Conservation (phyloP, 2,113 vertebrate genomes). For the Gallinago undulata region DNA sequence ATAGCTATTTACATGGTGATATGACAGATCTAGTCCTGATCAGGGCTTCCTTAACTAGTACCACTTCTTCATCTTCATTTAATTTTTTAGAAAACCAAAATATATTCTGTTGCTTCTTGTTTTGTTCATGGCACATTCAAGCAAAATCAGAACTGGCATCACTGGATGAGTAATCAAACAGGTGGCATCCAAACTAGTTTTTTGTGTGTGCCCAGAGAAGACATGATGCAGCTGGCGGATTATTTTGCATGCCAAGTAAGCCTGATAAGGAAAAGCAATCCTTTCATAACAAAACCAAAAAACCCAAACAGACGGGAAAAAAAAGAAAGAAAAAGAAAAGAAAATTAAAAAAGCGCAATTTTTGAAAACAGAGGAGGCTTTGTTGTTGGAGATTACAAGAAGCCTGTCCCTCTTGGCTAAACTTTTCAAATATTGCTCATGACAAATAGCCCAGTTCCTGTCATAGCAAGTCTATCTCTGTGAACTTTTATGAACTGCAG, state of each 20-base stretch:
- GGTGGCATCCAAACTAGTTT: conserved; percentile 26
- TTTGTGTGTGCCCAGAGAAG: not conserved
- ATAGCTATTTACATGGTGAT: not conserved
- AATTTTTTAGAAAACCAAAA: not conserved
- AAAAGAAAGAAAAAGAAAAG: too few species aligned
- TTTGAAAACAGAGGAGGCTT: not conserved
- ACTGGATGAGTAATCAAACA: conserved; percentile 41
- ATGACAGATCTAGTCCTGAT: not conserved
- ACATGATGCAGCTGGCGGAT: conserved; percentile 30
- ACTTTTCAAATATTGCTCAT: not conserved
- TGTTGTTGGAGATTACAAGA: not conserved
- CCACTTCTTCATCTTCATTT: not conserved
- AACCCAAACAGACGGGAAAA: not conserved
- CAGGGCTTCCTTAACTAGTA: not conserved
- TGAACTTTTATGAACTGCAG: not conserved
- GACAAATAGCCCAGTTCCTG: not conserved
- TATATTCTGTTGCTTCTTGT: not conserved
- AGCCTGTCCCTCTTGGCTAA: not conserved
- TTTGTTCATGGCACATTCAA: not conserved
- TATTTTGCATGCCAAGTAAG: conserved; percentile 36
- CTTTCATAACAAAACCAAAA: not conserved
- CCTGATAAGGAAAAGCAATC: not conserved
- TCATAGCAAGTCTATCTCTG: not conserved
- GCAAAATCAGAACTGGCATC: conserved; percentile 5
- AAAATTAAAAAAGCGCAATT: not conserved